These are phyloP conservation scores for Drosophila dunni DNA, from an alignment of 1,140 invertebrate genomes.

Conservation along the genomic window DNA sequence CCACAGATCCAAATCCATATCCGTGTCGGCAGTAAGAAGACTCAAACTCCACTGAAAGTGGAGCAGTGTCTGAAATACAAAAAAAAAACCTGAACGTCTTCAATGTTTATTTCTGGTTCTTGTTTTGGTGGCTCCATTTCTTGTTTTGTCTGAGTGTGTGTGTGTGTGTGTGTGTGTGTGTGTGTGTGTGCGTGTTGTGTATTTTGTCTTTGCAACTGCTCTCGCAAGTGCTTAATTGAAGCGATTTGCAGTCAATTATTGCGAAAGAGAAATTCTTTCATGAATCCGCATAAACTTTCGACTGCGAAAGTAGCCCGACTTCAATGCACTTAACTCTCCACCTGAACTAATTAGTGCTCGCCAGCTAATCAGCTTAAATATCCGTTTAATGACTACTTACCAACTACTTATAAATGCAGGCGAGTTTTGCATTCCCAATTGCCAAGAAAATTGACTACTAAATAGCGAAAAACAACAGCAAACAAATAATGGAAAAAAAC, in stretches of 20 bases:
- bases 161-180: background rate
- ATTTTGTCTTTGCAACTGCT: slow-evolving; percentile 19
- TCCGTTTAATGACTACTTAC: slow-evolving; percentile 1
- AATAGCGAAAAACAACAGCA: slow-evolving; percentile 30
- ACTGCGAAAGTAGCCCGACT: slow-evolving; percentile 65
- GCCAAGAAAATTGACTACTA: slow-evolving; percentile 53
- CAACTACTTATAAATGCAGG: background rate
- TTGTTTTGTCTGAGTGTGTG: slow-evolving; percentile 20
- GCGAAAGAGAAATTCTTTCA: slow-evolving; percentile 77
- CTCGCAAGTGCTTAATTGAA: slow-evolving; percentile 72
- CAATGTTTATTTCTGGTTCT: slow-evolving; percentile 69
- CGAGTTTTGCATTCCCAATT: slow-evolving; percentile 45
- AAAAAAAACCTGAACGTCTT: slow-evolving; percentile 61
- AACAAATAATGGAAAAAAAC: no score
- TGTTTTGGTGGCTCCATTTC: slow-evolving; percentile 29
- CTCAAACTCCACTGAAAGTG: slow-evolving; percentile 57
- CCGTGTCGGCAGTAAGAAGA: slow-evolving; percentile 49
- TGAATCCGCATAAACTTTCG: slow-evolving; percentile 64
- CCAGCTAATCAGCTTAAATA: no score
- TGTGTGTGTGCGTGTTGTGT: slow-evolving; percentile 26
- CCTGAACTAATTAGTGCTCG: no score
- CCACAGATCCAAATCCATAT: slow-evolving; percentile 66
- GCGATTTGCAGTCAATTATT: slow-evolving; percentile 78
- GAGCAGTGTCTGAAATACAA: slow-evolving; percentile 52
- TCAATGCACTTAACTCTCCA: slow-evolving; percentile 7